A percentile compares a stretch with the other conserved stretches of the same genome.
Evolutionary conservation across 37 sponge, comb jelly and placozoan species (phyloP).

Genomic region (Diacarnus erythraeanus): DNA sequence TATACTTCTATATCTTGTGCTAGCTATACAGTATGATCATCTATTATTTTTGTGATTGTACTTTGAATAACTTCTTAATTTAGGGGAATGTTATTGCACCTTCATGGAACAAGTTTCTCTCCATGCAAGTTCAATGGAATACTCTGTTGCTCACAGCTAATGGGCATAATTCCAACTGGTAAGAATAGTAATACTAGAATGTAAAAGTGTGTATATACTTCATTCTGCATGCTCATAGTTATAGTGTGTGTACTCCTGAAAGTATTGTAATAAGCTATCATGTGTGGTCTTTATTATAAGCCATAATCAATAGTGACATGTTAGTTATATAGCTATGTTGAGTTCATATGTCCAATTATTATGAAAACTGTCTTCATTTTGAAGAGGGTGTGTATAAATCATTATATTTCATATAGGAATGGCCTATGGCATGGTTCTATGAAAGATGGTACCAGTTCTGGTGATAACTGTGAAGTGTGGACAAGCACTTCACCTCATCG

Average conservation of each 20-base stretch:
- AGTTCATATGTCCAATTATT: too few species aligned
- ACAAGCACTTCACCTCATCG: background rate
- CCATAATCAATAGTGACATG: too few species aligned
- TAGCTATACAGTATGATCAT: too few species aligned
- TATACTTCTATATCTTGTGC: background rate
- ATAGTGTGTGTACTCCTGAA: background rate
- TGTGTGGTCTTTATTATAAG: background rate
- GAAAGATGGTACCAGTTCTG: conserved; percentile 4
- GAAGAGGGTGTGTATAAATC: background rate
- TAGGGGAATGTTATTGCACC: background rate
- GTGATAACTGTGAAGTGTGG: conserved; percentile 5
- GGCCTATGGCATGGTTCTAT: conserved; percentile 10
- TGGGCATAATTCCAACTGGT: background rate
- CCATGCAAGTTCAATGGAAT: background rate
- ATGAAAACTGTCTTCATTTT: background rate
- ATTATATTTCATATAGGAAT: background rate
- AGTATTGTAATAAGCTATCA: background rate
- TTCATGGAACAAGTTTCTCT: conserved; percentile 9
- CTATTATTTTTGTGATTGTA: too few species aligned
- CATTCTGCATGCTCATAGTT: too few species aligned
- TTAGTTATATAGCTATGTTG: too few species aligned
- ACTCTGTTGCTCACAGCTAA: conserved; percentile 4
- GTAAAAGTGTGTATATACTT: too few species aligned
- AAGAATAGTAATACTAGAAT: too few species aligned
- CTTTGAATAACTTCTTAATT: background rate